phyloP scores from a whole-genome alignment of 2,797 vertebrate species.

The Fratercula arctica region DNA sequence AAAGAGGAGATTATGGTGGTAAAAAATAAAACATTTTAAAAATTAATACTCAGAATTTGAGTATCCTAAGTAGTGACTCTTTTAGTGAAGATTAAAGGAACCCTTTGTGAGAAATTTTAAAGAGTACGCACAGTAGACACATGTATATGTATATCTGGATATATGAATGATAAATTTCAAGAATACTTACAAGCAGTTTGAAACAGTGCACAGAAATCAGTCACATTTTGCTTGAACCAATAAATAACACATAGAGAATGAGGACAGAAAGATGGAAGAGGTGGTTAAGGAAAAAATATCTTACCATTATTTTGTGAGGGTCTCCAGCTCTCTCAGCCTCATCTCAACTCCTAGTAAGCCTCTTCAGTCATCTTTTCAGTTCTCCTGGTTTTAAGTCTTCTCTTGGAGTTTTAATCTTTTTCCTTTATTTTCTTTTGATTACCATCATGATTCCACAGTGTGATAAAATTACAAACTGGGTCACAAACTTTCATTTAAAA shows the following conservation, averaged over 20 bases:
- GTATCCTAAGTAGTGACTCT: neutral
- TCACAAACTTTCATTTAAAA: neutral
- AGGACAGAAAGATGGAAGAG: neutral
- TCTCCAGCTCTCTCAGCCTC: neutral
- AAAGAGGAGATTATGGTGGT: neutral
- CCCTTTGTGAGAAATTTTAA: neutral
- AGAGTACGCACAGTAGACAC: neutral
- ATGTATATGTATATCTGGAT: neutral
- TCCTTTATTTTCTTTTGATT: neutral
- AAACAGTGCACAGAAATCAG: neutral
- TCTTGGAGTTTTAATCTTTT: neutral
- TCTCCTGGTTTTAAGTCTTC: neutral
- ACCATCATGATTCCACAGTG: accelerated
- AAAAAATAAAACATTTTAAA: neutral
- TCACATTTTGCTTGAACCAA: neutral
- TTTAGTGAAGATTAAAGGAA: neutral
- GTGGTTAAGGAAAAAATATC: neutral
- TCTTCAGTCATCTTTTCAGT: neutral
- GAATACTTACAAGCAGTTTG: neutral
- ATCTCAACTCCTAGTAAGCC: neutral
- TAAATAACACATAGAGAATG: neutral
- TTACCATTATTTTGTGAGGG: neutral
- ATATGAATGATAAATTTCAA: neutral
- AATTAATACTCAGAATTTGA: neutral
- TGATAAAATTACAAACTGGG: neutral